A percentile compares a stretch with the other conserved stretches of the same genome.
phyloP scores from a whole-genome alignment of 2,797 vertebrate genomes.

The Muscicapa comitata region DNA sequence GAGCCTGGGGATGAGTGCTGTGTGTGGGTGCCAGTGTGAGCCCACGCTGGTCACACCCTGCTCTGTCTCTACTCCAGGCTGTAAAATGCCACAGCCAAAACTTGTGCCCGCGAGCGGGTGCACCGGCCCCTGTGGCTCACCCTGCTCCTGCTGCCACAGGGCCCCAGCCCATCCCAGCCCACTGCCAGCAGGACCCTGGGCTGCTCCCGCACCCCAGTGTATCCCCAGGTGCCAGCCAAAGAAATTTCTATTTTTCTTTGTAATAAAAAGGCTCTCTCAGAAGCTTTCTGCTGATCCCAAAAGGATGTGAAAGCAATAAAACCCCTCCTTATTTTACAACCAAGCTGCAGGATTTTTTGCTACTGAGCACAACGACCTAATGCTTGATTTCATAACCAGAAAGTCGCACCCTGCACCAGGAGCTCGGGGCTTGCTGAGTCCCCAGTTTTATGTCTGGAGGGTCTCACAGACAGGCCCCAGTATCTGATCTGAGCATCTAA shows the following conservation, averaged over 20 bases:
- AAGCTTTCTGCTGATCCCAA: neutral
- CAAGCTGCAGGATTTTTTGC: neutral
- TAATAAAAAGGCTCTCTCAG: neutral
- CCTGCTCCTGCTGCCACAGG: neutral
- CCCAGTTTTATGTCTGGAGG: neutral
- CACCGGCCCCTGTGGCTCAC: neutral
- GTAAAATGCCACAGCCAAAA: neutral
- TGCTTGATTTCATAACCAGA: neutral
- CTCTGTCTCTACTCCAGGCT: neutral
- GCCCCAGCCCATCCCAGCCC: fast-evolving
- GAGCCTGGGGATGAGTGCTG: fast-evolving
- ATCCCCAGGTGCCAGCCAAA: neutral
- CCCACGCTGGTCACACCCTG: neutral
- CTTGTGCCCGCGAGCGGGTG: neutral
- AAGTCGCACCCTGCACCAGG: fast-evolving
- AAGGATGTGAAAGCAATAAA: neutral
- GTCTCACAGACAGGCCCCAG: fast-evolving
- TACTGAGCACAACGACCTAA: neutral
- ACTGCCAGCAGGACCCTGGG: fast-evolving
- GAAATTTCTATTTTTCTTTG: neutral
- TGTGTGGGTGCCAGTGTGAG: fast-evolving
- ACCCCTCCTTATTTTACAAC: neutral
- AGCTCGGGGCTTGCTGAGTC: fast-evolving
- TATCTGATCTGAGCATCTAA: neutral
- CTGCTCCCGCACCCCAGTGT: fast-evolving